Conservation (phyloP, 1,140 invertebrate genomes). For the Drosophila obscura region DNA sequence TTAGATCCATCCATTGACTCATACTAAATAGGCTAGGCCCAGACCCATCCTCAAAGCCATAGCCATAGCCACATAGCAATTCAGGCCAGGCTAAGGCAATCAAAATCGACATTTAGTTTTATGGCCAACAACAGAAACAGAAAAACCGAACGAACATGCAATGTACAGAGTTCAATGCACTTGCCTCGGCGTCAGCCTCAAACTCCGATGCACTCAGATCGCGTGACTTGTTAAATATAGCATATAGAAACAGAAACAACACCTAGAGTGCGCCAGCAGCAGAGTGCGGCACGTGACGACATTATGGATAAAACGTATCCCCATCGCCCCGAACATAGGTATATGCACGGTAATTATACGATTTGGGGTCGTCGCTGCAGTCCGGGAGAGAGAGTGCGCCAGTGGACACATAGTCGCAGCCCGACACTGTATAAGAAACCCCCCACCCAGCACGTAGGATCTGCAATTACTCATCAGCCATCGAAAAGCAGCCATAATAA, state of each 20-base stretch:
- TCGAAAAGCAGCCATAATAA: constrained; percentile 24
- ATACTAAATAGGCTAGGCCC: constrained; percentile 32
- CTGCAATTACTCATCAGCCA: constrained; percentile 42
- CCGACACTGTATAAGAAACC: constrained; percentile 31
- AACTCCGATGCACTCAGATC: constrained; percentile 41
- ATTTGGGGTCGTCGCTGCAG: constrained; percentile 8
- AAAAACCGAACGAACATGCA: constrained; percentile 36
- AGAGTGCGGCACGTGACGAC: constrained; percentile 40
- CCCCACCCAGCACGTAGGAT: constrained; percentile 26
- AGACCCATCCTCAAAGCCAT: constrained; percentile 15
- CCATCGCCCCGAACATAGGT: constrained; percentile 7
- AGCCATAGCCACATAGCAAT: constrained; percentile 17
- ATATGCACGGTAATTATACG: constrained; percentile 16
- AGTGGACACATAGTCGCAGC: constrained; percentile 37
- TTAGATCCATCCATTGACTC: constrained; percentile 52
- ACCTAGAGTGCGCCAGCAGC: constrained; percentile 12
- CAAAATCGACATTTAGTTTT: constrained; percentile 56
- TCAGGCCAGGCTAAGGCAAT: constrained; percentile 46
- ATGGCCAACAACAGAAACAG: constrained; percentile 35
- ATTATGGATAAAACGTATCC: constrained; percentile 39
- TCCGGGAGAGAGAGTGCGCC: constrained; percentile 6
- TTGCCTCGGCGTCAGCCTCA: constrained; percentile 42
- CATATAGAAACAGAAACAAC: constrained; percentile 12
- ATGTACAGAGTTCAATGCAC: constrained; percentile 48
- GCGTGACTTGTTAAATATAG: constrained; percentile 48